Percentiles rank a stretch among this genome's conserved stretches.
Evolutionary conservation across 2,797 vertebrate genomes (phyloP).

Genomic region (Geotrypetes seraphini): DNA sequence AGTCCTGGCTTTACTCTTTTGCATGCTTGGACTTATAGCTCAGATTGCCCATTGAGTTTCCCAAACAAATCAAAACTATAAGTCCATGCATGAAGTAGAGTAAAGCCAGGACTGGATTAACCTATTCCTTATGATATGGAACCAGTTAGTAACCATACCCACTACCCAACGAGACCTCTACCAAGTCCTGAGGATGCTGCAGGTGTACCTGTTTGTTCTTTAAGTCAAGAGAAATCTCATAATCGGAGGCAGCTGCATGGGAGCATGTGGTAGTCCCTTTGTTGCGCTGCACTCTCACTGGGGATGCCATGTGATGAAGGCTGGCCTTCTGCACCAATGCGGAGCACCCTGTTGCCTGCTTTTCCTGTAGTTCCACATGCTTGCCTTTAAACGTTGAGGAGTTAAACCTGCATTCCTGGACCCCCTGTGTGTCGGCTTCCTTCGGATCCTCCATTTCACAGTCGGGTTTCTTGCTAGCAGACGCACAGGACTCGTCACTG

Average conservation of each 20-base stretch:
- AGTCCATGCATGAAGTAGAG: too few species aligned
- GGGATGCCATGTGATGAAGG: conserved; percentile 82
- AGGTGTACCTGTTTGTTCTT: conserved; percentile 96
- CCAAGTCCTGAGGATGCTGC: conserved; percentile 46
- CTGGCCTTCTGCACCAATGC: conserved; percentile 70
- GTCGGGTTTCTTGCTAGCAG: conserved; percentile 48
- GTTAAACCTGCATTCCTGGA: conserved; percentile 53
- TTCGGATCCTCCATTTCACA: conserved; percentile 60
- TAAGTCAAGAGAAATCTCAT: conserved; percentile 97
- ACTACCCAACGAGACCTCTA: conserved; percentile 33
- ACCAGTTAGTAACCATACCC: too few species aligned
- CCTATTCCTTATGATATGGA: too few species aligned
- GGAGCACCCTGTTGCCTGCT: conserved; percentile 63
- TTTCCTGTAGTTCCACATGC: conserved; percentile 48
- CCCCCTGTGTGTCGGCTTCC: conserved; percentile 57
- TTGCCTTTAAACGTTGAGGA: conserved; percentile 54
- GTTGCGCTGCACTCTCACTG: conserved; percentile 81
- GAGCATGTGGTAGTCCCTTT: conserved; percentile 74
- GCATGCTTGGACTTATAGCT: too few species aligned
- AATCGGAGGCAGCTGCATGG: conserved; percentile 77
- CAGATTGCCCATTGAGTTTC: too few species aligned
- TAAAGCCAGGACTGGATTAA: too few species aligned
- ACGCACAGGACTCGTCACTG: conserved; percentile 59
- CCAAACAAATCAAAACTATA: too few species aligned
- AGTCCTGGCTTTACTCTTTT: too few species aligned